These are phyloP conservation scores for Connochaetes taurinus DNA, from an alignment of 2,113 vertebrate genomes.

Conservation along the genomic window DNA sequence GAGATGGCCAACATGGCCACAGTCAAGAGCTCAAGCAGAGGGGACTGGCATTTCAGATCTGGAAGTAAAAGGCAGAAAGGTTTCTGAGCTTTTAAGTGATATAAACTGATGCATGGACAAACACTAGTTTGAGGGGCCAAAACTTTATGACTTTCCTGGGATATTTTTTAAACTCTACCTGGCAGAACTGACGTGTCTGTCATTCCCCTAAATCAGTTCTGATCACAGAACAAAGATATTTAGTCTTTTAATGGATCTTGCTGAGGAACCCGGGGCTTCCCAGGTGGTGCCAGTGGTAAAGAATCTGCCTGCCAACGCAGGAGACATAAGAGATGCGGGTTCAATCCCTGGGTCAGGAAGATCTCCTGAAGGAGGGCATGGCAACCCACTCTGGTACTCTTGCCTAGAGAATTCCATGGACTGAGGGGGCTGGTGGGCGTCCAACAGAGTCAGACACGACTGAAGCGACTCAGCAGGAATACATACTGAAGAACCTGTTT, in stretches of 20 bases:
- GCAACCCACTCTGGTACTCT: not conserved
- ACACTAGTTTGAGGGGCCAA: not conserved
- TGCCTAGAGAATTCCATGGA: not conserved
- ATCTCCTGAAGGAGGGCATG: not conserved
- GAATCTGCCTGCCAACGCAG: not conserved
- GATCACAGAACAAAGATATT: not conserved
- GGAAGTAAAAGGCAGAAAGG: not conserved
- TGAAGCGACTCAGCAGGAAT: not conserved
- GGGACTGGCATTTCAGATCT: not conserved
- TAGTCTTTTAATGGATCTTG: not conserved
- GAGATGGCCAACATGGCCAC: not conserved
- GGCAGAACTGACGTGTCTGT: not conserved
- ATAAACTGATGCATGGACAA: not conserved
- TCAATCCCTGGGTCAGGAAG: not conserved
- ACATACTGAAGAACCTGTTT: not conserved
- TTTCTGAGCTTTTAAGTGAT: not conserved
- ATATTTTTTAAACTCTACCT: not conserved
- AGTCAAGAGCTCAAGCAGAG: not conserved
- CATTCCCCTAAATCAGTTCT: not conserved
- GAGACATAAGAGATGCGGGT: not conserved
- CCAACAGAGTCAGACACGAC: not conserved
- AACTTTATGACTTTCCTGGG: not conserved
- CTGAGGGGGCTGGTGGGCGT: not conserved
- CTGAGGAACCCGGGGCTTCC: not conserved
- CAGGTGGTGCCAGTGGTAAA: not conserved